Percentiles rank a stretch among this genome's conserved stretches.
Evolutionary conservation across 2,888 invertebrate species (phyloP).

Genomic region (Philonicus albiceps): DNA sequence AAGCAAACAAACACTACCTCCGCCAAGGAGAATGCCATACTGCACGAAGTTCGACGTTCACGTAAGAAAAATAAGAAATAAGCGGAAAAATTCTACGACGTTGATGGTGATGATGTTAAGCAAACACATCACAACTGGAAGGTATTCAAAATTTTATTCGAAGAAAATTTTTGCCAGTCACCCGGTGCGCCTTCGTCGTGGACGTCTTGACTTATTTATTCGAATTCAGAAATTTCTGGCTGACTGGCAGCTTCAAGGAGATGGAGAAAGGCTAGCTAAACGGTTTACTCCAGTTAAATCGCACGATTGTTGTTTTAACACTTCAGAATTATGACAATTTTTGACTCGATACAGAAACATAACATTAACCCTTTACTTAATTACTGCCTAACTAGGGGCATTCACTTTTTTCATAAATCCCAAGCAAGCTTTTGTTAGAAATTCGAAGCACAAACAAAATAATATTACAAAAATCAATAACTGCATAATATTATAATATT

Average conservation of each 20-base stretch:
- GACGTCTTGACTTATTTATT: neutral
- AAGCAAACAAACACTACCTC: conserved; percentile 49
- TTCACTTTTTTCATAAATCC: neutral
- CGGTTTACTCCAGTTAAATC: conserved; percentile 21
- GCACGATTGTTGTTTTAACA: neutral
- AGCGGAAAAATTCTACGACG: neutral
- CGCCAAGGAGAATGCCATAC: neutral
- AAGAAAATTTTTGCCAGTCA: neutral
- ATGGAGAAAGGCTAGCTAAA: conserved; percentile 16
- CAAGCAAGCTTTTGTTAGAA: too few relatives aligned
- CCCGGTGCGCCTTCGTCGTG: neutral
- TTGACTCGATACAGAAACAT: neutral
- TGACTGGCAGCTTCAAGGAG: conserved; percentile 1
- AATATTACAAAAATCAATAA: too few relatives aligned
- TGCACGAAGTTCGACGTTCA: neutral
- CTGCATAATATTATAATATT: too few relatives aligned
- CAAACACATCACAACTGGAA: neutral
- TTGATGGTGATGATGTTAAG: neutral
- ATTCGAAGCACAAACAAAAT: too few relatives aligned
- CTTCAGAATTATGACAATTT: neutral
- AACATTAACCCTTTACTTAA: neutral
- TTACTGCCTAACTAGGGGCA: neutral
- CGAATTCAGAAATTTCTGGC: neutral
- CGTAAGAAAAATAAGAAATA: neutral
- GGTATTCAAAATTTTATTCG: neutral